phyloP scores from a whole-genome alignment of 2,888 invertebrate genomes.

The Hyposoter dolosus region DNA sequence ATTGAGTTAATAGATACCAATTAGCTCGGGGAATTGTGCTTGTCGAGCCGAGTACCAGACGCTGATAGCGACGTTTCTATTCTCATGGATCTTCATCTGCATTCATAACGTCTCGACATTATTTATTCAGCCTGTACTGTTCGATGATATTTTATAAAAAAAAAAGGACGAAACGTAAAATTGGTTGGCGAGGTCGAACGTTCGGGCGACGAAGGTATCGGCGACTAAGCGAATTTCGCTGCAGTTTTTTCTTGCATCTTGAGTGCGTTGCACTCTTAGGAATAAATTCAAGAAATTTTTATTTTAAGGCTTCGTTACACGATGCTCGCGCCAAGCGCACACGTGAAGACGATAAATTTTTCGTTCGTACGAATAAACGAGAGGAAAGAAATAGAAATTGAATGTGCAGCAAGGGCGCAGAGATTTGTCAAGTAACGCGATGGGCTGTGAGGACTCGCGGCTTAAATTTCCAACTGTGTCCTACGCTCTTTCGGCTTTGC shows the following conservation, averaged over 20 bases:
- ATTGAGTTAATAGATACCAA: slow-evolving; percentile 83
- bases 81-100: slow-evolving; percentile 53
- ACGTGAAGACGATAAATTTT: slow-evolving; percentile 62
- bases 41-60: slow-evolving; percentile 54
- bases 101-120: slow-evolving; percentile 18
- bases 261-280: background rate
- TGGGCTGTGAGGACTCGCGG: slow-evolving; percentile 18
- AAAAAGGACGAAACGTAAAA: background rate
- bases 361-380: slow-evolving; percentile 14
- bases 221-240: too few species aligned
- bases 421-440: slow-evolving; percentile 62
- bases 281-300: slow-evolving; percentile 37
- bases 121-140: slow-evolving; percentile 20
- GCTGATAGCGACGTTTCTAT: slow-evolving; percentile 58
- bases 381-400: slow-evolving; percentile 17
- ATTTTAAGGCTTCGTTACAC: slow-evolving; percentile 22
- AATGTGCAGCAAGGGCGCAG: slow-evolving; percentile 16
- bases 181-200: background rate
- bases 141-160: background rate
- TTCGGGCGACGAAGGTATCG: background rate
- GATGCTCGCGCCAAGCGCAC: slow-evolving; percentile 9
- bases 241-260: background rate
- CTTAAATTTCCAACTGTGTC: slow-evolving; percentile 57
- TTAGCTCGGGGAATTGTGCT: slow-evolving; percentile 74
- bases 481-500: slow-evolving; percentile 21